Conservation (phyloP, 2,113 vertebrate species). For the Nansenia antarctica region DNA sequence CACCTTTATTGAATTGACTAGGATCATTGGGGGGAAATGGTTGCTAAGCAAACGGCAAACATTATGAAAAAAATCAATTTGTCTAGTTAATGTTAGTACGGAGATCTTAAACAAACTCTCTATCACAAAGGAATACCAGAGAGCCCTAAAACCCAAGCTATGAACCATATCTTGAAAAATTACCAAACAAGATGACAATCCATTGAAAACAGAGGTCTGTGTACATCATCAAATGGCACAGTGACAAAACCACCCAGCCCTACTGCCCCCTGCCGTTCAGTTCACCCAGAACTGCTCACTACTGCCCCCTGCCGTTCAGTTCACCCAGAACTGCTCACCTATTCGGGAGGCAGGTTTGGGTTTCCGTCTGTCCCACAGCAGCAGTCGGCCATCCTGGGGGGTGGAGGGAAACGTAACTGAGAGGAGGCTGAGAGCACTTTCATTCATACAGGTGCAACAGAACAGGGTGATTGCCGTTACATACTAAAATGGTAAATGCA, state of each 20-base stretch:
- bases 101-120: background rate
- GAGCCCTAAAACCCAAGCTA: background rate
- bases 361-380: slow-evolving; percentile 94
- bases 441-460: background rate
- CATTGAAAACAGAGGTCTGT: background rate
- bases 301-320: no score
- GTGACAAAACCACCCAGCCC: background rate
- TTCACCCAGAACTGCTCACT: slow-evolving; percentile 65
- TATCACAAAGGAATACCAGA: background rate
- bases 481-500: no score
- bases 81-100: background rate
- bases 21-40: background rate
- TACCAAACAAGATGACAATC: background rate
- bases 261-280: background rate
- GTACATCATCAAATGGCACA: background rate
- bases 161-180: background rate
- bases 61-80: background rate
- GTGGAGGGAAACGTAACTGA: background rate
- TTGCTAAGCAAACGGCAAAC: background rate
- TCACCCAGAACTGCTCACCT: slow-evolving; percentile 68
- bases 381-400: slow-evolving; percentile 84
- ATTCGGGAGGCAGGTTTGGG: slow-evolving; percentile 90
- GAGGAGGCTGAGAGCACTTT: background rate
- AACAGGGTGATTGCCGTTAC: no score
- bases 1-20: background rate